These are phyloP conservation scores for Paraescarpia echinospica DNA, from an alignment of 1,140 invertebrate species.

Conservation along the genomic window DNA sequence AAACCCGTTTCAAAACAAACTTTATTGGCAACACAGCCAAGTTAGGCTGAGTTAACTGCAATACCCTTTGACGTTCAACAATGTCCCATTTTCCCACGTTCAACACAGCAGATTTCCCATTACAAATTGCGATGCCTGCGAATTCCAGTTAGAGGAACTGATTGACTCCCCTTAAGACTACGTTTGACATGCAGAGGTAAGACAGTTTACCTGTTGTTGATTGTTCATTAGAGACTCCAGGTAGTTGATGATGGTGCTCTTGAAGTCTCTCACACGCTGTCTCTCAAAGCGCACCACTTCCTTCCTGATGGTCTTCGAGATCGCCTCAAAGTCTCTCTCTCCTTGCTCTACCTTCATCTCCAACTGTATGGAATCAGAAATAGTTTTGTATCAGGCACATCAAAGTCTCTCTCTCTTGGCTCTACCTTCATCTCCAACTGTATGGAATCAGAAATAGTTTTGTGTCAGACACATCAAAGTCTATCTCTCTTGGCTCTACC, in stretches of 20 bases:
- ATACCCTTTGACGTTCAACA: no score
- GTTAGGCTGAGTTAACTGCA: no score
- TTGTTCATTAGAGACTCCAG: constrained; percentile 91
- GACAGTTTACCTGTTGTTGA: constrained; percentile 79
- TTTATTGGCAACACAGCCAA: no score
- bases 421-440: no score
- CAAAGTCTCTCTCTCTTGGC: no score
- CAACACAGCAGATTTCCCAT: no score
- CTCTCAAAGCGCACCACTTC: constrained; percentile 93
- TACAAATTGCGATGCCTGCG: no score
- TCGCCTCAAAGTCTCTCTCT: constrained; percentile 94
- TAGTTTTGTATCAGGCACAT: no score
- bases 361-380: constrained; percentile 67
- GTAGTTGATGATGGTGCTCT: constrained; percentile 83
- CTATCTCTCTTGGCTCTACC: constrained; percentile 92
- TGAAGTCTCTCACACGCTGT: constrained; percentile 85
- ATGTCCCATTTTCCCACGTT: no score
- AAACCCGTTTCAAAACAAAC: no score
- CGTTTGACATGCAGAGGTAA: constrained; percentile 24
- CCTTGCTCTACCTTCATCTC: constrained; percentile 93
- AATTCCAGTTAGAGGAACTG: no score
- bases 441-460: no score
- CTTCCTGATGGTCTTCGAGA: constrained; percentile 93
- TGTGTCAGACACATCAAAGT: constrained; percentile 75
- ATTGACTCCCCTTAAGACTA: neutral